Percentiles rank a stretch among this genome's conserved stretches.
These are phyloP conservation scores for Geococcyx californianus DNA, from an alignment of 2,113 vertebrate genomes.

Conservation along the genomic window DNA sequence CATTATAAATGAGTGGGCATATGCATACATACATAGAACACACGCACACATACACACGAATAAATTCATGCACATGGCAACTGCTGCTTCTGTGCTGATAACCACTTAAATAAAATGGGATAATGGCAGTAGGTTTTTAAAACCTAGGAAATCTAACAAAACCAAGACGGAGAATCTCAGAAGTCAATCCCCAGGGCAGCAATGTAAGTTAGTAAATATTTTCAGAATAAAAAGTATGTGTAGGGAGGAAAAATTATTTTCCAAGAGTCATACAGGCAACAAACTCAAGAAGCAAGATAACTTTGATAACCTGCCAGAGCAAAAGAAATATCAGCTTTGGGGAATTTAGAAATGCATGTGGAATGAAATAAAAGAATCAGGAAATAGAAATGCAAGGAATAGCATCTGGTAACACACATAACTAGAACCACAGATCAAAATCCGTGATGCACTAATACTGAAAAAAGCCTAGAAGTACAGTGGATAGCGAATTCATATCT, in stretches of 20 bases:
- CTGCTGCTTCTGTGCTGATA: background rate
- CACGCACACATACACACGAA: background rate
- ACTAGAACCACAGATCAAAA: background rate
- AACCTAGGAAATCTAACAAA: background rate
- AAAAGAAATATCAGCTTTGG: background rate
- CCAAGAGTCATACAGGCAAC: background rate
- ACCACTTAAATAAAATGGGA: background rate
- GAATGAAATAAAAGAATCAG: background rate
- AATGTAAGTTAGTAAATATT: background rate
- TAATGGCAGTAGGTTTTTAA: background rate
- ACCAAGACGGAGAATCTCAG: background rate
- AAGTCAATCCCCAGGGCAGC: background rate
- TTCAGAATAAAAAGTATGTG: background rate
- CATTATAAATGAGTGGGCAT: background rate
- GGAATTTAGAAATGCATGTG: background rate
- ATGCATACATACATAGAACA: background rate
- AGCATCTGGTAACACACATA: background rate
- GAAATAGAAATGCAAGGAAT: background rate
- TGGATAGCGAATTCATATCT: background rate
- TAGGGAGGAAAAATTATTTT: constrained; percentile 1
- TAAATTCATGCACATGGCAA: background rate
- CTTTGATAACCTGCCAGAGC: background rate
- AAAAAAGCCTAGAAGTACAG: background rate
- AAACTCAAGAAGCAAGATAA: background rate
- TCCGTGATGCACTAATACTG: background rate